Percentiles rank a stretch among this genome's conserved stretches.
phyloP scores from a whole-genome alignment of 1,140 invertebrate genomes.

The Pemphigus obesinymphae region DNA sequence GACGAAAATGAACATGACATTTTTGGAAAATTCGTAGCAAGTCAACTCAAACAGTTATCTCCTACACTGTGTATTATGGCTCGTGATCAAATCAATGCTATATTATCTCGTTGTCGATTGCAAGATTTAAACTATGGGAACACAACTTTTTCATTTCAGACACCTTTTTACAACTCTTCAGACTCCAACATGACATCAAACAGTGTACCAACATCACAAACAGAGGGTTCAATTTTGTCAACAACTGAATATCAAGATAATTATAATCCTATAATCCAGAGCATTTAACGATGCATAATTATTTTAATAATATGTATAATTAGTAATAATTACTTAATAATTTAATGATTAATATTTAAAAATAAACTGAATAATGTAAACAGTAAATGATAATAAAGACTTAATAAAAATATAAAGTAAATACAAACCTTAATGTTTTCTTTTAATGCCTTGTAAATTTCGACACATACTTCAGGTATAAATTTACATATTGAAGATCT shows the following conservation, averaged over 20 bases:
- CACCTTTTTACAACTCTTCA: neutral
- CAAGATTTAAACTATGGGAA: neutral
- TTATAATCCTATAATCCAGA: neutral
- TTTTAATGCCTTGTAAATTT: neutral
- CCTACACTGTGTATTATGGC: neutral
- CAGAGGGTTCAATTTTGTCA: neutral
- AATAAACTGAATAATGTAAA: neutral
- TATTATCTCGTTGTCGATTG: neutral
- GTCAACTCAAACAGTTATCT: neutral
- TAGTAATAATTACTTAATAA: neutral
- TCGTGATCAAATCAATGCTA: neutral
- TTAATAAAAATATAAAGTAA: neutral
- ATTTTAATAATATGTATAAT: neutral
- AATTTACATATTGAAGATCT: neutral
- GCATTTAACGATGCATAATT: neutral
- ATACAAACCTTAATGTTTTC: neutral
- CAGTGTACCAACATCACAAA: neutral
- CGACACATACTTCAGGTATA: neutral
- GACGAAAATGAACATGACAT: neutral
- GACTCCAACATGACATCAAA: neutral
- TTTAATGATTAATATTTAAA: neutral
- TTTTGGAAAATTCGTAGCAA: neutral
- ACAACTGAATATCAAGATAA: neutral
- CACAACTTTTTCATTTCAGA: neutral
- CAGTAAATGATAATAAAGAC: neutral